A percentile compares a stretch with the other conserved stretches of the same genome.
Conservation (phyloP, 1,140 invertebrate species). For the Heliconius hermathena region DNA sequence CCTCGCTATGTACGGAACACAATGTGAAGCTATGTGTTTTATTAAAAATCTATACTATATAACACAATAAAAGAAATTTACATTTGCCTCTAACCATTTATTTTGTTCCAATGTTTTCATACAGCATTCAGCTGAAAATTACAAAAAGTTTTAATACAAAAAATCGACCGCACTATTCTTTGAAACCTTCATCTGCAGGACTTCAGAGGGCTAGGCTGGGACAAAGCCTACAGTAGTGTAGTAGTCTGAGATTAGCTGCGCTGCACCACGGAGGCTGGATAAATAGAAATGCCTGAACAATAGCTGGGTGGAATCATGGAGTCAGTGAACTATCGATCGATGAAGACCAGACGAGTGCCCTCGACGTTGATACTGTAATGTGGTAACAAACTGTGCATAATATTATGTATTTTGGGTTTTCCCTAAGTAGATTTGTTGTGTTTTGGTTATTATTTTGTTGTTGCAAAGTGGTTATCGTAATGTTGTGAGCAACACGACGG, state of each 20-base stretch:
- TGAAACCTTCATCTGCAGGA: background rate
- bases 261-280: slow-evolving; percentile 7
- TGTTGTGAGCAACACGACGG: no score
- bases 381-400: background rate
- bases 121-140: background rate
- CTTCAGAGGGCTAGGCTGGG: background rate
- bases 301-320: slow-evolving; percentile 31
- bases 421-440: background rate
- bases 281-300: slow-evolving; percentile 2
- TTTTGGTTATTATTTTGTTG: background rate
- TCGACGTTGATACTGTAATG: background rate
- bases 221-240: background rate
- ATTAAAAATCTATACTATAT: no score
- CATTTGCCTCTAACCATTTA: background rate
- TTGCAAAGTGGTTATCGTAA: background rate
- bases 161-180: background rate
- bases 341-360: slow-evolving; percentile 6
- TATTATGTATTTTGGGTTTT: background rate
- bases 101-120: background rate
- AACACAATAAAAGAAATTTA: no score
- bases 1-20: no score
- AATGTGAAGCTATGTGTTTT: no score
- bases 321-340: slow-evolving; percentile 24
- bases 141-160: background rate
- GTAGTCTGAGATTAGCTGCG: background rate